Evolutionary conservation across 2,113 vertebrate genomes (phyloP).

Genomic region (Takifugu flavidus): DNA sequence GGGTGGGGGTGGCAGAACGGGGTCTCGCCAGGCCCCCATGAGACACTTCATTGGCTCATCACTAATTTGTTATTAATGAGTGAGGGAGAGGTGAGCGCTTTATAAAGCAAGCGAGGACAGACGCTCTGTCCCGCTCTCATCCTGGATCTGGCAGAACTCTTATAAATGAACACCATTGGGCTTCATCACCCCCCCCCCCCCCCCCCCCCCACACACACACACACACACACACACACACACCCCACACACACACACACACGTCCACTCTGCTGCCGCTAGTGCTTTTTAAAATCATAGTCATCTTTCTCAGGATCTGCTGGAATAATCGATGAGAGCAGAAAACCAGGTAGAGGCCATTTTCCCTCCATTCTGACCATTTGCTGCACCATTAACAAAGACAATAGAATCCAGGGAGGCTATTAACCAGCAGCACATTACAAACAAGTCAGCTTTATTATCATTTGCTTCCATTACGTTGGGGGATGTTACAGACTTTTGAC

Average conservation of each 20-base stretch:
- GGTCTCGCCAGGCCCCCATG: constrained; percentile 61
- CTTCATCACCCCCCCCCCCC: constrained; percentile 8
- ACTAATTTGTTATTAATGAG: constrained; percentile 75
- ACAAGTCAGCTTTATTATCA: too few relatives aligned
- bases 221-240: too few relatives aligned
- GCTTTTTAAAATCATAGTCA: constrained; percentile 40
- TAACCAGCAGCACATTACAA: background rate
- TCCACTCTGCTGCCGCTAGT: constrained; percentile 23
- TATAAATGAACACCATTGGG: constrained; percentile 54
- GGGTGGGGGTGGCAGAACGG: constrained; percentile 45
- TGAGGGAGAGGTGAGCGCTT: constrained; percentile 64
- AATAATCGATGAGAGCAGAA: constrained; percentile 41
- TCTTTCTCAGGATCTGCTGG: constrained; percentile 45
- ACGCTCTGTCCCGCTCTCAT: background rate
- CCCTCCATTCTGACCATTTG: background rate
- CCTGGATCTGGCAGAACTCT: constrained; percentile 44
- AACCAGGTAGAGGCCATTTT: background rate
- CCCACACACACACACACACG: background rate
- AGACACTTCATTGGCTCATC: constrained; percentile 62
- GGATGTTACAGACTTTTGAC: too few relatives aligned
- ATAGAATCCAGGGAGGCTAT: constrained; percentile 7
- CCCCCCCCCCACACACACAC: too few relatives aligned
- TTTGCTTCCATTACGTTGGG: too few relatives aligned
- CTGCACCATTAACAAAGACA: background rate
- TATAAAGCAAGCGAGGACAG: constrained; percentile 48